phyloP scores from a whole-genome alignment of 1,140 invertebrate genomes.

The Drosophila tropicalis region DNA sequence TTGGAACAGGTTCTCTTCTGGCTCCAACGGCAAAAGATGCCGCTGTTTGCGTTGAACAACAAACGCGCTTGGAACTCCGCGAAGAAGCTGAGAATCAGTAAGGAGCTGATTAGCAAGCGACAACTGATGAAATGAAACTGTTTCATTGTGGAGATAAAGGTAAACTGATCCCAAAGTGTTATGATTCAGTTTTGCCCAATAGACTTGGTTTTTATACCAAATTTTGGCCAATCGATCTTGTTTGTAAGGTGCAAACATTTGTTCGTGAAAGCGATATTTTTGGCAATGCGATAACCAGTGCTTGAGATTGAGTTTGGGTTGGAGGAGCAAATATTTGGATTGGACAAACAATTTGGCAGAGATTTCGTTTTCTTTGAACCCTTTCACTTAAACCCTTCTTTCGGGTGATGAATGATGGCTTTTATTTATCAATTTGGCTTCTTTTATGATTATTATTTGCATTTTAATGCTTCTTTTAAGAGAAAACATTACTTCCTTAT shows the following conservation, averaged over 20 bases:
- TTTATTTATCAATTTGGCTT: conserved; percentile 3
- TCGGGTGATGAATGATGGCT: not conserved
- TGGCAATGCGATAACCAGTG: conserved; percentile 18
- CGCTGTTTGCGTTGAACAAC: conserved; percentile 30
- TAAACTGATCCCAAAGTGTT: not conserved
- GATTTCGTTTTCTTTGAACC: conserved; percentile 8
- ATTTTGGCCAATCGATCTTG: conserved; percentile 7
- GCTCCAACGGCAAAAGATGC: conserved; percentile 52
- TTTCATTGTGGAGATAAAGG: conserved; percentile 41
- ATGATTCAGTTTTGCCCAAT: not conserved
- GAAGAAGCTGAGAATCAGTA: conserved; percentile 32
- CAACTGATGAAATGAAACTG: not conserved
- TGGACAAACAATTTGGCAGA: conserved; percentile 2
- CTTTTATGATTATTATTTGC: conserved; percentile 2
- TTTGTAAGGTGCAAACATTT: conserved; percentile 49
- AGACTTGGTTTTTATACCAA: conserved; percentile 50
- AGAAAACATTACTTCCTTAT: conserved; percentile 1
- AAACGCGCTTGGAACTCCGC: conserved; percentile 34
- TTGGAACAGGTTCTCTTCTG: conserved; percentile 42
- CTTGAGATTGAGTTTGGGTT: not conserved
- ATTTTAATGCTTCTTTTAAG: not conserved
- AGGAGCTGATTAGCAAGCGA: conserved; percentile 16
- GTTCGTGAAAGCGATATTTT: conserved; percentile 50
- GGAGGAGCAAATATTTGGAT: conserved; percentile 34
- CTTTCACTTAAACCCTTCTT: not conserved